Base-by-base conservation (phyloP, 2,888 invertebrate genomes). In the Phaedon cochleariae region DNA sequence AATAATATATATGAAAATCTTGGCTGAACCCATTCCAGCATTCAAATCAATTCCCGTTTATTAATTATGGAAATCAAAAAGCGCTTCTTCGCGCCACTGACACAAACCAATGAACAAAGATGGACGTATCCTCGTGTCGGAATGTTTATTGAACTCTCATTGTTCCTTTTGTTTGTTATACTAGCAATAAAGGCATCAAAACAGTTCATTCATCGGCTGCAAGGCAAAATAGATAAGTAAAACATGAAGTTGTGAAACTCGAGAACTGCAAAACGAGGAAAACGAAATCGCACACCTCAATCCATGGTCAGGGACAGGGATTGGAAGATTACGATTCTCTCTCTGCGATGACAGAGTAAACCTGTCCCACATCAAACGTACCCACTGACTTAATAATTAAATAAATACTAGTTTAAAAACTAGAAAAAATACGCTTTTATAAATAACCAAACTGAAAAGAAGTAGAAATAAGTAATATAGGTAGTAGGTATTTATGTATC, bases 101-200 rank as follows among this genome's bases (percentile, higher is more conserved):
- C 55, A 65, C 26, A 55, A 62, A 60, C 46, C 63, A 76, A n/a
- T n/a, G n/a, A n/a, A 77, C 75, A 75, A 75, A 76, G 77, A 76
- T 71, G 76, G 73, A 73, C 74, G 73, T 70, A 76, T 76, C n/a
- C n/a, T 74, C 72, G 76, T 76, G 77, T 67, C 61, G 78, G 79
- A 79, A 78, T 78, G 77, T 78, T 77, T 79, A 78, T 78, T 76
- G 77, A 75, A 76, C 71, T n/a, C n/a, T n/a, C n/a, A n/a, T n/a
- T 77, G 74, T 70, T 73, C 76, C 77, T 78, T 80, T 80, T 79
- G 79, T 80, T 79, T 80, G 79, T 78, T 79, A 78, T 77, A 78
- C 79, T 79, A 78, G 79, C 79, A 80, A 80, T 80, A 81, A 81
- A 79, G 79, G 77, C 77, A 80, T 79, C 79, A 80, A 80, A 80